These are phyloP conservation scores for Megaceryle maxima DNA, from an alignment of 2,113 vertebrate species.

Conservation along the genomic window DNA sequence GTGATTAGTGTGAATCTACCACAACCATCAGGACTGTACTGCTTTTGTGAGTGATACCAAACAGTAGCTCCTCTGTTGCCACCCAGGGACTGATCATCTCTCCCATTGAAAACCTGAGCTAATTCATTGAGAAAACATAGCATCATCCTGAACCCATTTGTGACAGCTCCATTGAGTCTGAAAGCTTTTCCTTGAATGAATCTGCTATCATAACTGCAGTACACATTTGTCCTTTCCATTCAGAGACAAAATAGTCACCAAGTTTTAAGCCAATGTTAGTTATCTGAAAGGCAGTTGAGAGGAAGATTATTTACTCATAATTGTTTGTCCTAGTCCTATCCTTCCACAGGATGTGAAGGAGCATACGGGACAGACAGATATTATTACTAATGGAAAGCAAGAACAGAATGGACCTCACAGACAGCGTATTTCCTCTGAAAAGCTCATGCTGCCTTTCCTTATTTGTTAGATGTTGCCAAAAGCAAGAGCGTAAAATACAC, in stretches of 20 bases:
- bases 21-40: accelerated
- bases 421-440: neutral
- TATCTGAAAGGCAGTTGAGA: neutral
- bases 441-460: neutral
- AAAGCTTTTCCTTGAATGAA: neutral
- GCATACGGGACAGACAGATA: accelerated
- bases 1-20: neutral
- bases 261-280: neutral
- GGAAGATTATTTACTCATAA: neutral
- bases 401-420: neutral
- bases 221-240: neutral
- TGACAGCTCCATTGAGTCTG: neutral
- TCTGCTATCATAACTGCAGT: neutral
- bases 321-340: neutral
- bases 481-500: neutral
- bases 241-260: neutral
- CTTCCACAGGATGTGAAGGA: neutral
- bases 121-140: neutral
- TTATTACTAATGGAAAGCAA: neutral
- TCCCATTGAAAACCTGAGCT: neutral
- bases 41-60: neutral
- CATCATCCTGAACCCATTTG: neutral
- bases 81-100: neutral
- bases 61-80: neutral
- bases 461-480: neutral